Base-by-base conservation (phyloP, 1,140 invertebrate species). In the Rhagoletis zephyria region DNA sequence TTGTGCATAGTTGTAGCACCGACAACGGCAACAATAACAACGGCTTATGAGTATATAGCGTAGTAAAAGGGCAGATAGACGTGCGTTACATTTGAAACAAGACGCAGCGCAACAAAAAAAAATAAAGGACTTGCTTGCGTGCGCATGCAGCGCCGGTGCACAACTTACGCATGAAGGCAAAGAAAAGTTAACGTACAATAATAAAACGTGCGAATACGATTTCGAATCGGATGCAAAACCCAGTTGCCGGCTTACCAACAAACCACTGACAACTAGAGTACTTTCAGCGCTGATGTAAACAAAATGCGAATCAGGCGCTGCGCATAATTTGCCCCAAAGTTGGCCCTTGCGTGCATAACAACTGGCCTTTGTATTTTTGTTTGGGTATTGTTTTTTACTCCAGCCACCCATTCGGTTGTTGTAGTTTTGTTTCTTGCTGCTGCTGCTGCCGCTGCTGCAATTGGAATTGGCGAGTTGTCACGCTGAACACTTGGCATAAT, bases 401-500 rank as follows among this genome's bases (percentile, higher is more conserved):
- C 61, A 9, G 74, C 16, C 14, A 14, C 48, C 16, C 30, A 16
- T 3, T 56, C 51, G 51, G 70, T 48, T 16, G 70, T 45, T 48
- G 70, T 74, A n/a, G 70, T 48, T 81, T 30, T 51, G 56, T 81
- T 19, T 56, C 16, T 81, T 81, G 48, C 9, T 51, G 48, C 19
- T 81, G 45, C 30, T 30, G 30, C n/a, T n/a, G n/a, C n/a, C n/a
- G n/a, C 19, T 6, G n/a, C 4, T 30, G n/a, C 0, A 81, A 5
- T 56, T 56, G 74, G 74, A 59, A 81, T 30, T 81, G 48, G 5
- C 48, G 48, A n/a, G 74, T 56, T 81, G 74, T 51, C 74, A 48
- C 40, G 67, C 42, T 81, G 51, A 81, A 59, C 48, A 81, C 74
- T 81, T 81, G 74, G 74, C 74, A 56, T 81, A 81, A 56, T 81